phyloP scores from a whole-genome alignment of 2,113 vertebrate genomes.

The Oreocharis arfaki region DNA sequence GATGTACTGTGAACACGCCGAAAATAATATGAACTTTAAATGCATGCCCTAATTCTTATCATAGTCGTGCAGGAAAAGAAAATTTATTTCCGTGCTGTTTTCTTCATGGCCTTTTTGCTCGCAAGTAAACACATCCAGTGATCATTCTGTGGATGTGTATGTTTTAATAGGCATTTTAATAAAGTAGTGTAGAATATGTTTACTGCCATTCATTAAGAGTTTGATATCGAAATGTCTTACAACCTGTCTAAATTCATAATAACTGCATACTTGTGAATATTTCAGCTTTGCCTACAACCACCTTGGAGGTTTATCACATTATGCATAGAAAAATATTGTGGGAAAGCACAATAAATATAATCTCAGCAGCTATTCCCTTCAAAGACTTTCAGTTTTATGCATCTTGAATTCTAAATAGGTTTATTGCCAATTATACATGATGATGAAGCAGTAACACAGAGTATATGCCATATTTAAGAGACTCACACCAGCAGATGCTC shows the following conservation, averaged over 20 bases:
- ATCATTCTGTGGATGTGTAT: constrained; percentile 45
- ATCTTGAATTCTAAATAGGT: constrained; percentile 68
- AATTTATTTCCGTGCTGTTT: constrained; percentile 54
- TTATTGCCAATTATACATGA: constrained; percentile 68
- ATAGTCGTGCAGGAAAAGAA: constrained; percentile 38
- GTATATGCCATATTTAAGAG: constrained; percentile 48
- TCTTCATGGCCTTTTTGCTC: constrained; percentile 46
- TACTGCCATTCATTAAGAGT: constrained; percentile 60
- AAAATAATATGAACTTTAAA: constrained; percentile 54
- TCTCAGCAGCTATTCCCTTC: constrained; percentile 66
- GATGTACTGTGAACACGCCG: constrained; percentile 12
- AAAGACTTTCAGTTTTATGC: constrained; percentile 65
- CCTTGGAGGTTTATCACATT: constrained; percentile 68
- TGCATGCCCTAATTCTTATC: constrained; percentile 56
- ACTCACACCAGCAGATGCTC: constrained; percentile 49
- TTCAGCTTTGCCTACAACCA: constrained; percentile 65
- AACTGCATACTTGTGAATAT: constrained; percentile 61
- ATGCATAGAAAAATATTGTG: constrained; percentile 66
- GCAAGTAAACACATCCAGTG: constrained; percentile 49
- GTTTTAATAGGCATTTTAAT: constrained; percentile 63
- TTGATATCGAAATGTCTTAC: constrained; percentile 67
- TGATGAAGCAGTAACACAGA: constrained; percentile 51
- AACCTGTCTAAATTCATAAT: constrained; percentile 67
- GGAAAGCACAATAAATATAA: constrained; percentile 65
- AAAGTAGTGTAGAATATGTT: constrained; percentile 62